These are phyloP conservation scores for Arenaria interpres DNA, from an alignment of 2,113 vertebrate genomes.

Conservation along the genomic window DNA sequence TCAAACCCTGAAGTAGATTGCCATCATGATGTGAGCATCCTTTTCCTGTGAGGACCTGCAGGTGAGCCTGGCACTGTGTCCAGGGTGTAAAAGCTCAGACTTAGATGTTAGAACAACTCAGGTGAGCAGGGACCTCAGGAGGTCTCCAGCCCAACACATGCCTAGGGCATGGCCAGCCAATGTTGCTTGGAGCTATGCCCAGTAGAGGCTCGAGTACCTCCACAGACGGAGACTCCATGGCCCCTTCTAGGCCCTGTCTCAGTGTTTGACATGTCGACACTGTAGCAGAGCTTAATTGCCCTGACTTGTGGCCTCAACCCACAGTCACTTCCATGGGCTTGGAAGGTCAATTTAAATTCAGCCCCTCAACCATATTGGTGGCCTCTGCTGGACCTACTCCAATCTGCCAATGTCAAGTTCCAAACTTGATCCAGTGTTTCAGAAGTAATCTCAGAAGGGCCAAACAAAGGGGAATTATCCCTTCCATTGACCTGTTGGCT, in stretches of 20 bases:
- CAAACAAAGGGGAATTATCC: not conserved
- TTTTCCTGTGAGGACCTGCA: not conserved
- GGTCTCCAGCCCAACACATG: not conserved
- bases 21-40: not conserved
- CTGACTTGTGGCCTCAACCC: not conserved
- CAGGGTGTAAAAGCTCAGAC: not conserved
- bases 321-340: not conserved
- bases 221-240: not conserved
- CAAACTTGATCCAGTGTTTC: not conserved
- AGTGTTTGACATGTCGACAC: rapidly evolving
- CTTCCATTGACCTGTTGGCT: not conserved
- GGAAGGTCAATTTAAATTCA: not conserved
- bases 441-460: not conserved
- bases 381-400: not conserved
- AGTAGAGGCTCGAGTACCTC: not conserved
- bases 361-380: not conserved
- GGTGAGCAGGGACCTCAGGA: not conserved
- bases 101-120: not conserved
- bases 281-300: not conserved
- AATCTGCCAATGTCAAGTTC: not conserved
- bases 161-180: not conserved
- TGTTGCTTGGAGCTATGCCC: not conserved
- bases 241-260: not conserved
- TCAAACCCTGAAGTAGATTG: not conserved
- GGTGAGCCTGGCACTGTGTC: not conserved